Evolutionary conservation across 2,888 invertebrate species (phyloP).

Genomic region (Archips xylosteana): DNA sequence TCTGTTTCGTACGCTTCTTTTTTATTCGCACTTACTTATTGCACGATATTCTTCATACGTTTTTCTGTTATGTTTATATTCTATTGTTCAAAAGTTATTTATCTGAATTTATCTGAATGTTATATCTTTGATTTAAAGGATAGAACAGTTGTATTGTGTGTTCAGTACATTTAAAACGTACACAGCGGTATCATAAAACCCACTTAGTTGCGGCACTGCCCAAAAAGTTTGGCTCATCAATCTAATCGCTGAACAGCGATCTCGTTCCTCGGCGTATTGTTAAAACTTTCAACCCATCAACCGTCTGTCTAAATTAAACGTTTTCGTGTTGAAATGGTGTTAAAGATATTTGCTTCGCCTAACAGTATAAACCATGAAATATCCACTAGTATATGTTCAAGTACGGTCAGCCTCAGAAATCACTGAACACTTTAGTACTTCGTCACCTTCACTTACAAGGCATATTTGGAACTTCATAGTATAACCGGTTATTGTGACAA

Average conservation of each 20-base stretch:
- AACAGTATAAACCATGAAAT: conserved; percentile 44
- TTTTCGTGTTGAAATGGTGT: conserved; percentile 72
- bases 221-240: conserved; percentile 50
- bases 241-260: conserved; percentile 60
- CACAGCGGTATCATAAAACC: conserved; percentile 32
- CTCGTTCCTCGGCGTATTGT: conserved; percentile 46
- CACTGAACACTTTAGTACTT: too few species aligned
- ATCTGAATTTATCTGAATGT: neutral
- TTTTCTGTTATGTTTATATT: conserved; percentile 19
- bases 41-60: conserved; percentile 23
- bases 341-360: conserved; percentile 71
- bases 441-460: too few species aligned
- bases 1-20: conserved; percentile 60
- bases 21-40: conserved; percentile 47
- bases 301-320: conserved; percentile 66
- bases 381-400: neutral
- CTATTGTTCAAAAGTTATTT: conserved; percentile 26
- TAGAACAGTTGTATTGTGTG: conserved; percentile 10
- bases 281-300: conserved; percentile 48
- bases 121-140: neutral
- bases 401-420: neutral
- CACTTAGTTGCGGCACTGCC: conserved; percentile 43
- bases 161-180: conserved; percentile 26
- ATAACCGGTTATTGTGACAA: too few species aligned
- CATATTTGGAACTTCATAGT: too few species aligned